These are phyloP conservation scores for Nyctibius grandis DNA, from an alignment of 2,797 vertebrate species.

Conservation along the genomic window DNA sequence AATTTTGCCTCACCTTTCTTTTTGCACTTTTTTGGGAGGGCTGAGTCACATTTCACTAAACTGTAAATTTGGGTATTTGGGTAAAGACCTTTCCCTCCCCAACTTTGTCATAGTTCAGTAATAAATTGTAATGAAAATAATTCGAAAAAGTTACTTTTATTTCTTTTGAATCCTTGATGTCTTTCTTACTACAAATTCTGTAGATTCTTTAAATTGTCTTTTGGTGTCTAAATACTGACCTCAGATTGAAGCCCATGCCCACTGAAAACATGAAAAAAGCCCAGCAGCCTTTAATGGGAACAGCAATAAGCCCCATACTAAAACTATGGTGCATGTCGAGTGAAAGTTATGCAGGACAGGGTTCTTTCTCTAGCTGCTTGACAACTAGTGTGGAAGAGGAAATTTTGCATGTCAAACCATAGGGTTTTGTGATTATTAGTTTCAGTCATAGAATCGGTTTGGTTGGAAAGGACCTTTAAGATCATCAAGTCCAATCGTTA, in stretches of 20 bases:
- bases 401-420: neutral
- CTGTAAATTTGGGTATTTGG: neutral
- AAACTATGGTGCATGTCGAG: neutral
- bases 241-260: neutral
- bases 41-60: neutral
- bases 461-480: too few relatives aligned
- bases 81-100: neutral
- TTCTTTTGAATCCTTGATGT: neutral
- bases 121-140: neutral
- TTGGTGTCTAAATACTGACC: neutral
- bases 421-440: neutral
- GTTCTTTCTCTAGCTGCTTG: neutral
- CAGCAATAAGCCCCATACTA: neutral
- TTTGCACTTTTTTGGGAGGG: neutral
- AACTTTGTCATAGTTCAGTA: neutral
- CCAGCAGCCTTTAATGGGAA: neutral
- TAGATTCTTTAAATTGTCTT: neutral
- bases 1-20: neutral
- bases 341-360: neutral
- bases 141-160: neutral
- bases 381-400: neutral
- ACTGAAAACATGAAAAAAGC: neutral
- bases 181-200: neutral
- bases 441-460: too few relatives aligned
- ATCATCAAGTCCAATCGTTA: too few relatives aligned